Percentiles rank a stretch among this genome's conserved stretches.
Evolutionary conservation across 2,888 invertebrate species (phyloP).

Genomic region (Biston betularia): DNA sequence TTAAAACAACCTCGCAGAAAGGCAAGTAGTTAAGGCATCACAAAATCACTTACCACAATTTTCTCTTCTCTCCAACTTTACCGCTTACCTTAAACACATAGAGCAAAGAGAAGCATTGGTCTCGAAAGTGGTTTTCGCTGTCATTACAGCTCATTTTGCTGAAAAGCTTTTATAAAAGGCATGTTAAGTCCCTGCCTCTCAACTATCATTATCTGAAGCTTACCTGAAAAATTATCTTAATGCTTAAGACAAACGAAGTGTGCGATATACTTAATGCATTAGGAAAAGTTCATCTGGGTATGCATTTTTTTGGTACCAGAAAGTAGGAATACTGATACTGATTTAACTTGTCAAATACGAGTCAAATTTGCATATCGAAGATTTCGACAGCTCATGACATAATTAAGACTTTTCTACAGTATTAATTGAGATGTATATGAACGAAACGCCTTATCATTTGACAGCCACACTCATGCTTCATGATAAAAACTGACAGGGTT

Average conservation of each 20-base stretch:
- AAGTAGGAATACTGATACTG: no score
- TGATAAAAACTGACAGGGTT: no score
- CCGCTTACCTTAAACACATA: conserved; percentile 59
- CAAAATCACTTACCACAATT: conserved; percentile 46
- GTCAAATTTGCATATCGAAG: no score
- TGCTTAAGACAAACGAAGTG: not conserved
- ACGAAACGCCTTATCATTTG: no score
- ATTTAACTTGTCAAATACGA: no score
- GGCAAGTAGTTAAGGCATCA: conserved; percentile 37
- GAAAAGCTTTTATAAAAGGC: conserved; percentile 66
- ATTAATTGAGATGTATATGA: no score
- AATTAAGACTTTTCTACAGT: no score
- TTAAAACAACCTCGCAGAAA: conserved; percentile 30
- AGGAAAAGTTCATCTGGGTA: conserved; percentile 19
- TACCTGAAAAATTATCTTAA: conserved; percentile 59
- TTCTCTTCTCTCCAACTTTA: conserved; percentile 39
- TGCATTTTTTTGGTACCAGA: no score
- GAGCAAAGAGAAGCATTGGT: conserved; percentile 67
- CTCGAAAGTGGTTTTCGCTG: conserved; percentile 72
- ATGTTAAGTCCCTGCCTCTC: conserved; percentile 61
- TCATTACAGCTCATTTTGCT: conserved; percentile 73
- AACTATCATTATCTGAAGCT: conserved; percentile 68
- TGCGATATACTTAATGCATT: not conserved
- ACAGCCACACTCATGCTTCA: no score
- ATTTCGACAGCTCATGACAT: no score